A percentile compares a stretch with the other conserved stretches of the same genome.
Conservation (phyloP, 1,140 invertebrate species). For the Drosophila athabasca region DNA sequence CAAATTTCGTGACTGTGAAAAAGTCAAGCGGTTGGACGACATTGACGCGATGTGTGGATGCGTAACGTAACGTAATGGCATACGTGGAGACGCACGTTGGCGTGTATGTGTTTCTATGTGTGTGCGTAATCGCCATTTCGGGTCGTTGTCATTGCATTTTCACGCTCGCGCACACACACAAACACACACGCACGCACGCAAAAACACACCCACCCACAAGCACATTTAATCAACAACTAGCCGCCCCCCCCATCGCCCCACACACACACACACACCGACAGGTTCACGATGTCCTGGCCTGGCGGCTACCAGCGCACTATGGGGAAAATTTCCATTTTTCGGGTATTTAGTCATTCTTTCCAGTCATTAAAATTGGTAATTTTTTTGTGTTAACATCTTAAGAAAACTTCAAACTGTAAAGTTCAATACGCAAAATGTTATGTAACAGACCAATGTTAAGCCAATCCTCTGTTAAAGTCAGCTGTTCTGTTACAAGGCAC, state of each 20-base stretch:
- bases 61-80: constrained; percentile 62
- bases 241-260: not conserved
- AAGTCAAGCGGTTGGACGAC: constrained; percentile 63
- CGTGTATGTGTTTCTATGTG: constrained; percentile 11
- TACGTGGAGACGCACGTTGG: constrained; percentile 25
- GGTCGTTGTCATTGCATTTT: constrained; percentile 71
- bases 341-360: too few relatives aligned
- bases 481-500: too few relatives aligned
- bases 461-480: too few relatives aligned
- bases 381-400: too few relatives aligned
- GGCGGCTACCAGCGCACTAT: not conserved
- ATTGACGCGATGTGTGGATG: constrained; percentile 37
- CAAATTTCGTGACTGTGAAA: constrained; percentile 33
- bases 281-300: constrained; percentile 1
- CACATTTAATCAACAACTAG: constrained; percentile 64
- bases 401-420: too few relatives aligned
- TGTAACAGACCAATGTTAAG: too few relatives aligned
- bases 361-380: too few relatives aligned
- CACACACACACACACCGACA: constrained; percentile 17
- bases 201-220: constrained; percentile 4
- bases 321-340: too few relatives aligned
- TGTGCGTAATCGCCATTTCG: constrained; percentile 57
- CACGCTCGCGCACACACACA: constrained; percentile 46
- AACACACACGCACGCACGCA: constrained; percentile 7
- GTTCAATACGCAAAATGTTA: too few relatives aligned